Evolutionary conservation across 2,113 vertebrate species (phyloP), one percentile per base, ranked within the genome.

Genomic region (Urocolius indicus): DNA sequence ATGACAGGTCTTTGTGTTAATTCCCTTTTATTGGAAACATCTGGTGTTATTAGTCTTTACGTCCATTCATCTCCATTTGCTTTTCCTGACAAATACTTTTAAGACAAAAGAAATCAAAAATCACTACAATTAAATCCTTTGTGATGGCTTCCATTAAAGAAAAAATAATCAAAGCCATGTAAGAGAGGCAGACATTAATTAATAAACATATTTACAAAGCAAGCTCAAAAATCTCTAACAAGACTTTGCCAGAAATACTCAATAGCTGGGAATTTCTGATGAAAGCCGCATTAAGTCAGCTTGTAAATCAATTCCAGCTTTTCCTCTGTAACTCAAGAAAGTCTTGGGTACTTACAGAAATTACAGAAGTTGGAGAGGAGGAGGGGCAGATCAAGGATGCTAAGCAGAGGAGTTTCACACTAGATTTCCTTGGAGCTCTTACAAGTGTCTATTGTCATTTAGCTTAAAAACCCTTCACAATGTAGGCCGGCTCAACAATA

Each of bases 291-390:
- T 59, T 82, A 95, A 90, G 68, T 84, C 58, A 96, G 48, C 84
- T 66, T 87, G 63, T 62, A 95, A 96, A 90, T 90, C 58, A 88
- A 27, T 80, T 94, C 36, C 87, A 96, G 82, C 16, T 89, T 95
- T 92, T 77, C 49, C 59, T 87, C 68, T 81, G 19, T 67, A 91
- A 55, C 32, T 87, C 82, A 78, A 55, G 49, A 45, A 77, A 84
- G 29, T 86, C 78, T 71, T 30, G 18, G 9, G n/a, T 65, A 48
- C 54, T 69, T 38, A 22, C 6, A 75, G 38, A 94, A 91, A 83
- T 69, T 79, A 65, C 9, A 27, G 63, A 46, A 69, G 84, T 77
- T 87, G 49, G 55, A 68, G 27, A 77, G 29, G 16, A 8, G 30
- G 46, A 84, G 71, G 41, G 43, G 75, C 34, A 72, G 13, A 51